phyloP scores from a whole-genome alignment of 2,797 vertebrate genomes.

The Chelon auratus region DNA sequence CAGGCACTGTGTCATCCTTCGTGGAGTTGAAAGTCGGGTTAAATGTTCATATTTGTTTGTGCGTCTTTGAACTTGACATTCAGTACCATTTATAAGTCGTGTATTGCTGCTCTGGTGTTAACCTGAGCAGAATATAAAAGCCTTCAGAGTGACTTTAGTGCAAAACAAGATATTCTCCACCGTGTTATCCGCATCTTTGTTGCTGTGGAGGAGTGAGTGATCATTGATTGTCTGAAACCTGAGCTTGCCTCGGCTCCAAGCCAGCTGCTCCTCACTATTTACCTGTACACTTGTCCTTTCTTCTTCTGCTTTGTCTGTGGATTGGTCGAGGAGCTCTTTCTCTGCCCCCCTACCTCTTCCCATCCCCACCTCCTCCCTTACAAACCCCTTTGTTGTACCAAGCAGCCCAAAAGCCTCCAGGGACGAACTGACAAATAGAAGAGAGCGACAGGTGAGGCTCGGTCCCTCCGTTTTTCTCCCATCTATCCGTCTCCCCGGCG shows the following conservation, averaged over 20 bases:
- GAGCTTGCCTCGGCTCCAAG: slow-evolving; percentile 53
- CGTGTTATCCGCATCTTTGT: slow-evolving; percentile 46
- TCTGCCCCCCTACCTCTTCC: slow-evolving; percentile 37
- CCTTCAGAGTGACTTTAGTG: slow-evolving; percentile 29
- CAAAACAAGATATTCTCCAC: slow-evolving; percentile 22
- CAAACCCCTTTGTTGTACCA: slow-evolving; percentile 73
- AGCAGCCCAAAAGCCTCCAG: slow-evolving; percentile 73
- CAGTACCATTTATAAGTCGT: slow-evolving; percentile 26
- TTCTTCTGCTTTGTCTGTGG: slow-evolving; percentile 70
- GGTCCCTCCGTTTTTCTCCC: slow-evolving; percentile 56
- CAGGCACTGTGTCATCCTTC: slow-evolving; percentile 52
- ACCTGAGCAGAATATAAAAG: slow-evolving; percentile 30
- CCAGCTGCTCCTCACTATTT: slow-evolving; percentile 74
- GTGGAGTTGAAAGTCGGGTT: slow-evolving; percentile 62
- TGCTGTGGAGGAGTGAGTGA: slow-evolving; percentile 37
- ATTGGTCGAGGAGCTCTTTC: slow-evolving; percentile 59
- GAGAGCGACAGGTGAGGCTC: slow-evolving; percentile 71
- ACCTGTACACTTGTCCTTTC: slow-evolving; percentile 78
- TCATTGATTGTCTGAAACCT: slow-evolving; percentile 68
- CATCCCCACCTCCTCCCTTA: not conserved
- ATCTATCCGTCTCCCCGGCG: slow-evolving; percentile 69
- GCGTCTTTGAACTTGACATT: slow-evolving; percentile 49
- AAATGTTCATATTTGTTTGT: slow-evolving; percentile 60
- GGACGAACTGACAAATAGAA: slow-evolving; percentile 79
- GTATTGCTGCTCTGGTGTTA: slow-evolving; percentile 23